Evolutionary conservation across 2,113 vertebrate genomes (phyloP).

Genomic region (Paracanthobrama guichenoti): DNA sequence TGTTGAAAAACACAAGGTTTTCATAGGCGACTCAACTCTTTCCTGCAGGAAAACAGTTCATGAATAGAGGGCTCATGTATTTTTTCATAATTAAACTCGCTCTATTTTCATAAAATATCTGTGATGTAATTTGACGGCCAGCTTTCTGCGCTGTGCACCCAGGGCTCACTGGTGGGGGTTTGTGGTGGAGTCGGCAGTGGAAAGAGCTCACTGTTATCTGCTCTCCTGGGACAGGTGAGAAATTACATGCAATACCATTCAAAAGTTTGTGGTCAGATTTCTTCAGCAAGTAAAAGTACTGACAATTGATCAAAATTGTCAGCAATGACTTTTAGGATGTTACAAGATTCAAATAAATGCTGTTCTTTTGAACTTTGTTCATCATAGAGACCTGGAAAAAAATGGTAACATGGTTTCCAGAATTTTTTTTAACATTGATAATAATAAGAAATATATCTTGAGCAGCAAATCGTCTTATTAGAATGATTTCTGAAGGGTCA

Average conservation of each 20-base stretch:
- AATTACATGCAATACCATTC: not conserved
- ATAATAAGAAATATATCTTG: not conserved
- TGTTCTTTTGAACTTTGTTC: not conserved
- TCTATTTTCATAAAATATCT: not conserved
- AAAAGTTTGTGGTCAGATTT: not conserved
- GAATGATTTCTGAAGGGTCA: not conserved
- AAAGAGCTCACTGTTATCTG: constrained; percentile 82
- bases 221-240: constrained; percentile 81
- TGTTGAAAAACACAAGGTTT: not conserved
- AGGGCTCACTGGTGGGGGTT: constrained; percentile 80
- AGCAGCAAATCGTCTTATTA: not conserved
- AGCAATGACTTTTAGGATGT: not conserved
- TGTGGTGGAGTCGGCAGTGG: constrained; percentile 81
- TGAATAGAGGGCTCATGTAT: not conserved
- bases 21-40: not conserved
- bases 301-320: not conserved
- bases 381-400: not conserved
- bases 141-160: constrained; percentile 34
- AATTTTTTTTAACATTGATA: not conserved
- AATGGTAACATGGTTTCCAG: not conserved
- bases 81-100: too few relatives aligned
- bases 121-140: not conserved
- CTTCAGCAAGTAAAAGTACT: too few relatives aligned
- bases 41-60: not conserved
- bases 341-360: not conserved